phyloP scores from a whole-genome alignment of 1,140 invertebrate genomes.

The Metopolophium dirhodum region DNA sequence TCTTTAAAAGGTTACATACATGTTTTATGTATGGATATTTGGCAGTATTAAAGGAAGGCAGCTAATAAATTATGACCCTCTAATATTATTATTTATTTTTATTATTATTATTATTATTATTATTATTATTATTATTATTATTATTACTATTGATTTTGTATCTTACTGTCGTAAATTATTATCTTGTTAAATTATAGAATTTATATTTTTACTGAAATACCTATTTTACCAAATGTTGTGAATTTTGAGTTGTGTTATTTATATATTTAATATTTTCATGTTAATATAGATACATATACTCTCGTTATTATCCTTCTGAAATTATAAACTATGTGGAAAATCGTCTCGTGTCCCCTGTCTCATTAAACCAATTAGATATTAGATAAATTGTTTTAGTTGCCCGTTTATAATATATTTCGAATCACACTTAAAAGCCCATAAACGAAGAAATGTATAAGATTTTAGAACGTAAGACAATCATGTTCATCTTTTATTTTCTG shows the following conservation, averaged over 20 bases:
- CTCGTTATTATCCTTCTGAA: not conserved
- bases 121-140: conserved; percentile 5
- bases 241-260: conserved; percentile 34
- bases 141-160: not conserved
- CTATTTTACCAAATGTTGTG: conserved; percentile 43
- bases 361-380: not conserved
- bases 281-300: not conserved
- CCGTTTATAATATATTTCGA: not conserved
- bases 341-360: not conserved
- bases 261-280: not conserved
- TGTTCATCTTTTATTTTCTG: not conserved
- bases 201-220: conserved; percentile 47
- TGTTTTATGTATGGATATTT: not conserved
- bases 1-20: not conserved
- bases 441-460: not conserved
- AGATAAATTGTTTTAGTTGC: not conserved
- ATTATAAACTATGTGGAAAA: conserved; percentile 16
- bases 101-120: conserved; percentile 1
- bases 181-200: conserved; percentile 39
- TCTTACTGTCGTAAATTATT: not conserved
- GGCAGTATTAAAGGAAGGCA: not conserved
- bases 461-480: conserved; percentile 47
- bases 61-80: not conserved
- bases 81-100: not conserved
- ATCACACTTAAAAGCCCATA: not conserved